Evolutionary conservation across 1,140 invertebrate species (phyloP), one percentile per base, ranked within the genome.

Genomic region (Neodiprion pinetum): DNA sequence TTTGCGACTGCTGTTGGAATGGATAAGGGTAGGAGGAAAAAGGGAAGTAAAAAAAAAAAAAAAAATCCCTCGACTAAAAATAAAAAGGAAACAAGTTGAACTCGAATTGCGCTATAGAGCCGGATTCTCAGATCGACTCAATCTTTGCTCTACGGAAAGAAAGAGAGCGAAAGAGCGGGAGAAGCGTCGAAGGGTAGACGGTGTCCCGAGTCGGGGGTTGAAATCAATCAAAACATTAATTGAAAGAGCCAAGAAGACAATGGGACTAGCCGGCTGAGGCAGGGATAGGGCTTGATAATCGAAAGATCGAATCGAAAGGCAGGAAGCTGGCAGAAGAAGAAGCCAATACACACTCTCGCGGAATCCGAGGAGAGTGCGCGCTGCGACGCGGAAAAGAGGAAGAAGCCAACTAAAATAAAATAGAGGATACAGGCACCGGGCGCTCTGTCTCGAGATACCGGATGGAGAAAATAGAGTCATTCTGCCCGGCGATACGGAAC

Each of bases 141-240:
- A 40, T 40, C 28, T 40, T 61, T 4, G 40, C 14, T 23, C 12
- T 47, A 14, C 4, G 8, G 40, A 14, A 69, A 23, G 17, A 65
- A 47, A 69, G 5, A 10, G 40, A 69, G 40, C 67, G 23, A 69
- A 47, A 47, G 40, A 14, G 40, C 1, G 61, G 17, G 61, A 14
- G 61, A 65, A 65, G 61, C 12, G 12, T 65, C 17, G 61, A 66
- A 76, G 72, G 77, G 72, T 70, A 71, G 72, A 78, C 73, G 71
- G 73, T 69, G 76, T 74, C 81, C 72, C 74, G 80, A 40, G 28
- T 40, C 74, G 79, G 75, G 76, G 78, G 80, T 80, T 81, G 83
- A 87, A 88, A 87, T 88, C 87, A 88, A 88, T 88, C 87, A 88
- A 88, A 88, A 87, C 87, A 87, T 88, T 88, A 88, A 88, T 88